Evolutionary conservation across 2,888 invertebrate genomes (phyloP).

Genomic region (Eulithis prunata): DNA sequence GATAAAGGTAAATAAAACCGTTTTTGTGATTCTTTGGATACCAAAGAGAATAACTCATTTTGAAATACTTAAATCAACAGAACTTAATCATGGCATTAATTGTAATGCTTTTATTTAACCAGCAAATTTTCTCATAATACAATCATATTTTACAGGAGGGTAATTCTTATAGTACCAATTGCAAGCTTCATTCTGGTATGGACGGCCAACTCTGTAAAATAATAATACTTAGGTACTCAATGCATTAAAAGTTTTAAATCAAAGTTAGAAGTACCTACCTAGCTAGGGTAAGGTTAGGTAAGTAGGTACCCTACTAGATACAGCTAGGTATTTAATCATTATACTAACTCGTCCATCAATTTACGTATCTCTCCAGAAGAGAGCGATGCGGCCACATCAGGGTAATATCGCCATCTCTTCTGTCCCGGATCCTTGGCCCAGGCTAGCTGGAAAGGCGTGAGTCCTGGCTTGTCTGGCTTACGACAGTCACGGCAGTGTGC

Average conservation of each 20-base stretch:
- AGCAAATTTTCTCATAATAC: slow-evolving; percentile 69
- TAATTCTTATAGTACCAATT: slow-evolving; percentile 84
- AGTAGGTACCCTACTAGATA: neutral
- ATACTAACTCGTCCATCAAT: slow-evolving; percentile 60
- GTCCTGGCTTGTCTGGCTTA: slow-evolving; percentile 42
- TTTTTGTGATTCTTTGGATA: too few relatives aligned
- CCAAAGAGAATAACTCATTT: too few relatives aligned
- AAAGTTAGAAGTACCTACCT: too few relatives aligned
- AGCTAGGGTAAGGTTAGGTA: neutral
- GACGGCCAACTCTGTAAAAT: slow-evolving; percentile 74
- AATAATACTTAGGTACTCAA: neutral
- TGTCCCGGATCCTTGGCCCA: slow-evolving; percentile 58
- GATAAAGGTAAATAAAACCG: too few relatives aligned
- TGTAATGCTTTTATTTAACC: too few relatives aligned
- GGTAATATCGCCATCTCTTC: slow-evolving; percentile 80
- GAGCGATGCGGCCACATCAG: slow-evolving; percentile 68
- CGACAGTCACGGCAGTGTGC: slow-evolving; percentile 64
- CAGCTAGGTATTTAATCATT: neutral
- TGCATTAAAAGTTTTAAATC: too few relatives aligned
- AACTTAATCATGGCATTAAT: too few relatives aligned
- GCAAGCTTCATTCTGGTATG: slow-evolving; percentile 82
- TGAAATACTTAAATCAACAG: too few relatives aligned
- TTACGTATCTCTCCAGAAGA: slow-evolving; percentile 56
- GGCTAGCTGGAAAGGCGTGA: slow-evolving; percentile 55
- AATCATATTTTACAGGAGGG: slow-evolving; percentile 76